phyloP scores from a whole-genome alignment of 2,797 vertebrate genomes.

The Moxostoma hubbsi region DNA sequence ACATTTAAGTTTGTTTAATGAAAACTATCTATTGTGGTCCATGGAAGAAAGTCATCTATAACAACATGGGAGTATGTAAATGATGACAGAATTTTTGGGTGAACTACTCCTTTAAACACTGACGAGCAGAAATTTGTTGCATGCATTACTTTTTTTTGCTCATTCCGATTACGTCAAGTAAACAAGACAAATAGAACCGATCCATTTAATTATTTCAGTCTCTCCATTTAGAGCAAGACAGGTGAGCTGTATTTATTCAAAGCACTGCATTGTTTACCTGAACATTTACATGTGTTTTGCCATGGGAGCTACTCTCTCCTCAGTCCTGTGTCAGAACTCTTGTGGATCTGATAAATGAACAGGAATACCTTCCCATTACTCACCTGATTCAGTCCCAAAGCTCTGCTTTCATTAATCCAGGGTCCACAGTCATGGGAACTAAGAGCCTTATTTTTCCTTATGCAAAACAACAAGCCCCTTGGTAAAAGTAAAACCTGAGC shows the following conservation, averaged over 20 bases:
- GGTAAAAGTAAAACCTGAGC: slow-evolving; percentile 45
- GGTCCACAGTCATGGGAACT: slow-evolving; percentile 35
- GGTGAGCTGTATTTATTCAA: slow-evolving; percentile 69
- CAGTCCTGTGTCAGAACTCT: slow-evolving; percentile 54
- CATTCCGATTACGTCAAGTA: slow-evolving; percentile 62
- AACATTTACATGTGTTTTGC: slow-evolving; percentile 57
- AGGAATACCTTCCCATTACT: slow-evolving; percentile 57
- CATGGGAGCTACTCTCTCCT: slow-evolving; percentile 49
- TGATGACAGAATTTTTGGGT: no score
- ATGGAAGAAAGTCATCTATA: neutral
- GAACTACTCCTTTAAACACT: neutral
- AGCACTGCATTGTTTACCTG: slow-evolving; percentile 60
- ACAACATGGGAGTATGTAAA: no score
- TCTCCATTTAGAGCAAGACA: slow-evolving; percentile 69
- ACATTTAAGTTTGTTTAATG: no score
- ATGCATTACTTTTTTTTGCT: slow-evolving; percentile 46
- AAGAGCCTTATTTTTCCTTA: slow-evolving; percentile 57
- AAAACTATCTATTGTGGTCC: neutral
- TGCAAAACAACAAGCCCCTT: slow-evolving; percentile 55
- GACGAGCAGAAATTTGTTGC: slow-evolving; percentile 13
- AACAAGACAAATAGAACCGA: slow-evolving; percentile 66
- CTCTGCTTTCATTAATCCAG: slow-evolving; percentile 57
- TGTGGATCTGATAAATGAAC: slow-evolving; percentile 63
- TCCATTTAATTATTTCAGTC: slow-evolving; percentile 67
- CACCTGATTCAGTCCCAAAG: slow-evolving; percentile 56